Evolutionary conservation across 2,888 invertebrate genomes (phyloP).

Genomic region (Parthenolecanium corni): DNA sequence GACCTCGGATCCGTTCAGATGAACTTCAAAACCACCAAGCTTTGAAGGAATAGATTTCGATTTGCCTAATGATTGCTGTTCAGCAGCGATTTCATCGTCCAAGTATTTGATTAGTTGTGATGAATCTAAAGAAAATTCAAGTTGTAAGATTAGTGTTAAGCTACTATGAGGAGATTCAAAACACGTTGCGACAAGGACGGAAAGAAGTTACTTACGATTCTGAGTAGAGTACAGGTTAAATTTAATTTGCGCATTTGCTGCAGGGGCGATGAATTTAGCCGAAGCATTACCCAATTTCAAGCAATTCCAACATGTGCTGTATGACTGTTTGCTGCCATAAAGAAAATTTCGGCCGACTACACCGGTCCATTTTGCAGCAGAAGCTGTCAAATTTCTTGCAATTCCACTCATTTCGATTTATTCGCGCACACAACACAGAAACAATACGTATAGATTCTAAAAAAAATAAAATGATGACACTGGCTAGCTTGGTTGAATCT

Average conservation of each 20-base stretch:
- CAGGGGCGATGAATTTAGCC: background rate
- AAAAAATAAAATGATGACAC: too few relatives aligned
- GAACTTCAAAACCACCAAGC: slow-evolving; percentile 69
- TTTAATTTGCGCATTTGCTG: background rate
- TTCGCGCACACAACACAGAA: background rate
- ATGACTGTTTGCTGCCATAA: background rate
- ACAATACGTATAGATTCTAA: too few relatives aligned
- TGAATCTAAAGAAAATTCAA: slow-evolving; percentile 50
- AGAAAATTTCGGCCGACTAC: too few relatives aligned
- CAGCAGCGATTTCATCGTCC: slow-evolving; percentile 84
- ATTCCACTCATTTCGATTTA: background rate
- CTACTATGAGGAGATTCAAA: too few relatives aligned
- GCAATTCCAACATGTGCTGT: slow-evolving; percentile 16
- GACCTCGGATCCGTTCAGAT: slow-evolving; percentile 71
- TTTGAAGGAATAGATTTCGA: slow-evolving; percentile 59
- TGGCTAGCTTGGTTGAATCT: too few relatives aligned
- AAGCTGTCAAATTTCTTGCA: too few relatives aligned
- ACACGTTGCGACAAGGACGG: too few relatives aligned
- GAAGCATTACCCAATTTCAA: slow-evolving; percentile 15
- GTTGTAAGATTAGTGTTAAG: too few relatives aligned
- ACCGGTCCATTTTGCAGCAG: too few relatives aligned
- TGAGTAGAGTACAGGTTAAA: slow-evolving; percentile 3
- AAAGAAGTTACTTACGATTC: background rate
- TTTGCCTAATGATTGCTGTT: slow-evolving; percentile 66
- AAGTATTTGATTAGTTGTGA: slow-evolving; percentile 80